A percentile compares a stretch with the other conserved stretches of the same genome.
Evolutionary conservation across 2,888 invertebrate species (phyloP).

Genomic region (Adineta ricciae): DNA sequence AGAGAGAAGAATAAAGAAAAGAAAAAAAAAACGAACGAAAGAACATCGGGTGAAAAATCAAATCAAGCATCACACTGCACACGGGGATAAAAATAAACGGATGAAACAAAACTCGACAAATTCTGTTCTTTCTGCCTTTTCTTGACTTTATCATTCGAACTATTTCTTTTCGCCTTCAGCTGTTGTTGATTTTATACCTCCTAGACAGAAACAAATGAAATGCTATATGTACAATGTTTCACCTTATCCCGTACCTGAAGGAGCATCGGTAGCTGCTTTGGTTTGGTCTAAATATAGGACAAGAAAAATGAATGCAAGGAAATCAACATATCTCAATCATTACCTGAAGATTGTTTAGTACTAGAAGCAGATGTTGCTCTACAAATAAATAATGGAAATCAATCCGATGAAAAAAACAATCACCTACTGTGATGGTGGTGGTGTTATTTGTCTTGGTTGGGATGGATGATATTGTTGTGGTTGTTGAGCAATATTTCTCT

Average conservation of each 20-base stretch:
- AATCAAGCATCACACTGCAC: background rate
- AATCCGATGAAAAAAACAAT: background rate
- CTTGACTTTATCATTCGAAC: too few species aligned
- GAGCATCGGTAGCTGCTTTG: too few species aligned
- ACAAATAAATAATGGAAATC: background rate
- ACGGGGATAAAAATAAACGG: background rate
- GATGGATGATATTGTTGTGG: conserved; percentile 2
- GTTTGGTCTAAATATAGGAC: too few species aligned
- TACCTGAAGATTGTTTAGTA: too few species aligned
- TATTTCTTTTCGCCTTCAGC: too few species aligned
- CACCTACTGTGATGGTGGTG: background rate
- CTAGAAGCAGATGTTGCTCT: background rate
- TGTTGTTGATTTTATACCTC: too few species aligned
- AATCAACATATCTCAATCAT: too few species aligned
- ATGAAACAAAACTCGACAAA: background rate
- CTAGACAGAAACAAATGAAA: too few species aligned
- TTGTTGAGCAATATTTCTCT: background rate
- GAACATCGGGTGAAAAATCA: background rate
- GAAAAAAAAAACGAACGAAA: too few species aligned
- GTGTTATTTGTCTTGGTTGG: background rate
- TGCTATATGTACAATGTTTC: too few species aligned
- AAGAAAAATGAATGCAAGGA: too few species aligned
- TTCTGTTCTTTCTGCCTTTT: background rate
- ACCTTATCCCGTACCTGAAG: too few species aligned
- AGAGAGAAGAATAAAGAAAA: background rate